Conservation (phyloP, 2,888 invertebrate genomes). For the Lymantria monacha region DNA sequence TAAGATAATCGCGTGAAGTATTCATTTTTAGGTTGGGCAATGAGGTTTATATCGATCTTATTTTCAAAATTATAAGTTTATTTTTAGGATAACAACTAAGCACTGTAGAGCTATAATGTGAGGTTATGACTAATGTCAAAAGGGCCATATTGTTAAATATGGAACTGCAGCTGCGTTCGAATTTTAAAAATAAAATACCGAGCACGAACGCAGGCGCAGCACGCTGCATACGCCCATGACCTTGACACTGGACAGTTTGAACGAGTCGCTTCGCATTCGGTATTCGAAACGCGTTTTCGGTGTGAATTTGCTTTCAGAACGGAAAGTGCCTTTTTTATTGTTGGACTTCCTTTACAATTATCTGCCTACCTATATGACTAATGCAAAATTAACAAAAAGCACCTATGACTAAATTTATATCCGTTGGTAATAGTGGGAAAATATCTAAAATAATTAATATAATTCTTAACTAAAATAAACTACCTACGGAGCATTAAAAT, state of each 20-base stretch:
- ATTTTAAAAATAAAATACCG: constrained; percentile 39
- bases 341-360: not conserved
- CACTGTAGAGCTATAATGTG: no score
- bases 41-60: no score
- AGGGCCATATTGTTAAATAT: constrained; percentile 1
- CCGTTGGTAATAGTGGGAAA: not conserved
- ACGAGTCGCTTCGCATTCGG: constrained; percentile 7
- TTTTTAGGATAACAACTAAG: no score
- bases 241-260: constrained; percentile 50
- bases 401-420: not conserved
- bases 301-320: constrained; percentile 7
- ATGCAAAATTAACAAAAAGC: not conserved
- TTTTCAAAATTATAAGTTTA: no score
- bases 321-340: constrained; percentile 2
- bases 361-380: not conserved
- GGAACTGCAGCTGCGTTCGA: constrained; percentile 28
- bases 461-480: not conserved
- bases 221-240: constrained; percentile 55
- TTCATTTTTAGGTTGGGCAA: no score
- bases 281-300: constrained; percentile 6
- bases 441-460: not conserved
- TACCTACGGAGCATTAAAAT: not conserved
- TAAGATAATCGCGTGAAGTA: no score
- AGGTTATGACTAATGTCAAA: no score
- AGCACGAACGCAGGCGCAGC: constrained; percentile 35